Evolutionary conservation across 2,797 vertebrate genomes (phyloP).

Genomic region (Trichosurus vulpecula): DNA sequence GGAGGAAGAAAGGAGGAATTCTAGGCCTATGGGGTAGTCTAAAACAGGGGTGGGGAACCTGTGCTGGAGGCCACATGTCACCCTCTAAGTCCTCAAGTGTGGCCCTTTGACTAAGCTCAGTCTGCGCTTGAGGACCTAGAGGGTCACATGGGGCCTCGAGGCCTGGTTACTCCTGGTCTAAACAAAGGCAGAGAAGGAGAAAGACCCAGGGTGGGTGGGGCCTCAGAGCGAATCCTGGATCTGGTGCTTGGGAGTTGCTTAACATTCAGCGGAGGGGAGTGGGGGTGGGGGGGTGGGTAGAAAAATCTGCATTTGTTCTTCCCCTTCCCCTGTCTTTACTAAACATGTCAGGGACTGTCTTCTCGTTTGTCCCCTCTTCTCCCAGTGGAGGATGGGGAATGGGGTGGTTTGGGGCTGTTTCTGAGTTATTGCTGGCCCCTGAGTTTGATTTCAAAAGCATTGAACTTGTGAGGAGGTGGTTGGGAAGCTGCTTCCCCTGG

Average conservation of each 20-base stretch:
- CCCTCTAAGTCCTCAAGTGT: too few species aligned
- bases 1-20: neutral
- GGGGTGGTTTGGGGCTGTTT: neutral
- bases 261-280: too few species aligned
- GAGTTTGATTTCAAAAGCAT: neutral
- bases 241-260: neutral
- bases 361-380: neutral
- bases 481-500: neutral
- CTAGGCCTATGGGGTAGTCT: too few species aligned
- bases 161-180: neutral
- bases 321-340: neutral
- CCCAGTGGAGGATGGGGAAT: neutral
- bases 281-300: too few species aligned
- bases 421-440: neutral
- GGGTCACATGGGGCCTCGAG: too few species aligned
- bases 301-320: neutral
- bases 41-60: too few species aligned
- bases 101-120: too few species aligned
- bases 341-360: neutral
- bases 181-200: neutral
- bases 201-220: neutral
- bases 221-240: neutral
- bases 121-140: too few species aligned
- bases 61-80: too few species aligned
- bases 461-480: neutral